Conservation (phyloP, 2,113 vertebrate genomes). For the Spilogale gracilis region DNA sequence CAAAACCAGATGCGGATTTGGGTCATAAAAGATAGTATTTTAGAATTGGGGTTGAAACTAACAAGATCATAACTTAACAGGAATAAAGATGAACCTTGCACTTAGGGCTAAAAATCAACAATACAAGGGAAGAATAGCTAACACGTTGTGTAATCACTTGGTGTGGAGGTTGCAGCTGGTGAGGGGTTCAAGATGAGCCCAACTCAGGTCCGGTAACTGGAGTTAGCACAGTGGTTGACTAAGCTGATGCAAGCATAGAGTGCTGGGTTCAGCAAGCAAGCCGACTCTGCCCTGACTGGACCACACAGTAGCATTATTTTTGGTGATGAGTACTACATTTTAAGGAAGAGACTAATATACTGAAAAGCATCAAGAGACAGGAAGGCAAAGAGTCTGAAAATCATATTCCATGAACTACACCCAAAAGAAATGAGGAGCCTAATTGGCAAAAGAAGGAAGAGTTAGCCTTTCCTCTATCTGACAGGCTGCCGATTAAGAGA, state of each 20-base stretch:
- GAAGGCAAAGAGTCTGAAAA: neutral
- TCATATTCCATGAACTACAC: neutral
- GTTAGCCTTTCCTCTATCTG: neutral
- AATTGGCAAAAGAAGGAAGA: neutral
- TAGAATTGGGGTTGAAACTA: neutral
- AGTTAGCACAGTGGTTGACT: neutral
- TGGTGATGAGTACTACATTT: neutral
- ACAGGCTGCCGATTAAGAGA: neutral
- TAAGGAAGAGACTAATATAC: neutral
- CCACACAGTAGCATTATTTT: neutral
- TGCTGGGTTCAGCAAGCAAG: neutral
- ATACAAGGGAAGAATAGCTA: neutral
- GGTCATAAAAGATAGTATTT: neutral
- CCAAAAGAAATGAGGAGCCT: neutral
- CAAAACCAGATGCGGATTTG: neutral
- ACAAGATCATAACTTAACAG: neutral
- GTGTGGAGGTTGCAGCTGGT: neutral
- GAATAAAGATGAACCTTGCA: slow-evolving; percentile 15
- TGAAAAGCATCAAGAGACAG: neutral
- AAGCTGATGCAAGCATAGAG: neutral
- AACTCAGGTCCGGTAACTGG: neutral
- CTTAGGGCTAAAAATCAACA: neutral
- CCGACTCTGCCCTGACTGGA: neutral
- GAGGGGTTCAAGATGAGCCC: neutral
- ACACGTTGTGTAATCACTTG: neutral